Evolutionary conservation across 2,113 vertebrate species (phyloP).

Genomic region (Seriola rivoliana): DNA sequence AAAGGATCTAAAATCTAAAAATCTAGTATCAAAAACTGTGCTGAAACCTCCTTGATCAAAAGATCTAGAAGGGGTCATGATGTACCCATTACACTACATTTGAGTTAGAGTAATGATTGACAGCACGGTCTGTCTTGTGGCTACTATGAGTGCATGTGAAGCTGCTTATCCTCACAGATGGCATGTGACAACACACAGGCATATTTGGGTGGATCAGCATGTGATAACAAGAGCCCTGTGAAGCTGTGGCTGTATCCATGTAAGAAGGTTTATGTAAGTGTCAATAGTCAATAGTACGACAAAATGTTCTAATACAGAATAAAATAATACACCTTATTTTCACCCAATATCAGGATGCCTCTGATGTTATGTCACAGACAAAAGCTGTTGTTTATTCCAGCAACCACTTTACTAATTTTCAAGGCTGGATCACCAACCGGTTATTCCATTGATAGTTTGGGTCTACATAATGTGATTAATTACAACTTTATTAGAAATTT

Average conservation of each 20-base stretch:
- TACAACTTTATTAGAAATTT: too few relatives aligned
- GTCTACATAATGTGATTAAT: too few relatives aligned
- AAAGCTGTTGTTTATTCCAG: background rate
- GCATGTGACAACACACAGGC: constrained; percentile 76
- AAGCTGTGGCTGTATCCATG: constrained; percentile 22
- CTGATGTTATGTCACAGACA: background rate
- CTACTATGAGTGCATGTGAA: constrained; percentile 72
- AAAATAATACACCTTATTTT: background rate
- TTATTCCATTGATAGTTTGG: too few relatives aligned
- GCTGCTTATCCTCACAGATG: constrained; percentile 64
- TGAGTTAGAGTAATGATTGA: constrained; percentile 69
- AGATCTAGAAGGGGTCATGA: constrained; percentile 23
- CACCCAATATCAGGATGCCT: background rate
- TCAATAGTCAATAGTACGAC: background rate
- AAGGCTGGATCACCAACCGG: background rate
- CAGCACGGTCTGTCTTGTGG: constrained; percentile 67
- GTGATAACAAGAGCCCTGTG: constrained; percentile 55
- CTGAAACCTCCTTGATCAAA: background rate
- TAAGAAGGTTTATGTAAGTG: background rate
- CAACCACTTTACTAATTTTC: background rate
- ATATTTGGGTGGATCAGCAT: constrained; percentile 49
- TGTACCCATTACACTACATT: constrained; percentile 37
- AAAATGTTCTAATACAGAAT: background rate
- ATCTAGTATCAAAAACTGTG: background rate
- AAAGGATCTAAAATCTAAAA: background rate